Conservation (phyloP, 2,113 vertebrate species). For the Notiomystis cincta region DNA sequence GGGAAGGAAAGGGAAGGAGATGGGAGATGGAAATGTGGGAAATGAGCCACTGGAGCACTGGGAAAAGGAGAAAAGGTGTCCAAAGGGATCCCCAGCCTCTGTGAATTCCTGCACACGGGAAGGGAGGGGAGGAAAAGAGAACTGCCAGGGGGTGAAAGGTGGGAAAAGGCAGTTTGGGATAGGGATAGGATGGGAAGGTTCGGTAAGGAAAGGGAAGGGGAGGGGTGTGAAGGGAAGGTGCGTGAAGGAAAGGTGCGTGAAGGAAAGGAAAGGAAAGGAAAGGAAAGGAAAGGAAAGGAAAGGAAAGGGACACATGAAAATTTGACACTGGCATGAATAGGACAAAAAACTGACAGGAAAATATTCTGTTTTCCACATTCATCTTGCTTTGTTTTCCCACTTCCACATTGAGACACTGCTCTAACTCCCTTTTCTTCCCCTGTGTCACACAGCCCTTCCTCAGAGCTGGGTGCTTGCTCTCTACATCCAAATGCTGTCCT, state of each 20-base stretch:
- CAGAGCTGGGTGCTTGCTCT: background rate
- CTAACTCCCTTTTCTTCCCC: background rate
- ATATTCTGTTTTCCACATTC: background rate
- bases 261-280: background rate
- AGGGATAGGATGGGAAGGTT: no score
- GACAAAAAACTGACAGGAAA: background rate
- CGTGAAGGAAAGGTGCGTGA: no score
- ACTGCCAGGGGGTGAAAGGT: no score
- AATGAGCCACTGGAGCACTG: background rate
- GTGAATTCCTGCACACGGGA: background rate
- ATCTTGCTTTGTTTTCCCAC: background rate
- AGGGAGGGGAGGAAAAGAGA: background rate
- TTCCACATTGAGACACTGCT: background rate
- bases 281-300: no score
- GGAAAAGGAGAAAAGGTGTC: background rate
- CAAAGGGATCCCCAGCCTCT: background rate
- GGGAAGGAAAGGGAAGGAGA: fast-evolving
- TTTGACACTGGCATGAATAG: background rate
- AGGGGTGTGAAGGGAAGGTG: no score
- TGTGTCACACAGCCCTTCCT: background rate
- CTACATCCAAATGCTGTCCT: background rate
- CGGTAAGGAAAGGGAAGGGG: background rate
- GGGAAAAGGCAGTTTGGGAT: background rate
- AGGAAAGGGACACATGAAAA: background rate
- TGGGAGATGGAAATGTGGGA: background rate